Conservation (phyloP, 2,113 vertebrate genomes). For the Rynchops niger region DNA sequence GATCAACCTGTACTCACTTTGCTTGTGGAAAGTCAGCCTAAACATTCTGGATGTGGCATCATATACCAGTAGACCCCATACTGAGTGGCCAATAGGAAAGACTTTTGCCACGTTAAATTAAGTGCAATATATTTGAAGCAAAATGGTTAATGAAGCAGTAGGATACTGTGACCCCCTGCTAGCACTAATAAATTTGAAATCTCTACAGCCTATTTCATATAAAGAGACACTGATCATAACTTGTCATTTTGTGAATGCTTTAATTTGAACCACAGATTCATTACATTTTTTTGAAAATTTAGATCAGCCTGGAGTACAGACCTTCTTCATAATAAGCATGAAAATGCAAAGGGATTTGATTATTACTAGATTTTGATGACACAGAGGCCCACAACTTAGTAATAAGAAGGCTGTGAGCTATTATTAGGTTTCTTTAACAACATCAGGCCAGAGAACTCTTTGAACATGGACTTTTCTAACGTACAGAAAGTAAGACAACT, state of each 20-base stretch:
- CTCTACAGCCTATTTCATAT: neutral
- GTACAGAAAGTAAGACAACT: neutral
- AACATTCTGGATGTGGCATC: neutral
- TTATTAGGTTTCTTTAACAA: neutral
- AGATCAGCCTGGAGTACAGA: neutral
- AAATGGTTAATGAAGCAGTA: neutral
- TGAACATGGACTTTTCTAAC: neutral
- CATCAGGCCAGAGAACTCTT: neutral
- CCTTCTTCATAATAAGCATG: neutral
- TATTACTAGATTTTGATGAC: neutral
- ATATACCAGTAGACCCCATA: neutral
- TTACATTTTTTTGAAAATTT: conserved; percentile 14
- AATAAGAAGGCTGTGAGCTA: neutral
- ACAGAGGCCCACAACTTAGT: neutral
- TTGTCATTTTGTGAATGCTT: neutral
- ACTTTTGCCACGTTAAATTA: neutral
- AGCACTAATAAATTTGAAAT: neutral
- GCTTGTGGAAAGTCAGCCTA: neutral
- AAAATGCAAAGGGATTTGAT: conserved; percentile 38
- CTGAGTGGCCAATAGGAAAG: neutral
- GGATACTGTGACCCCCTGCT: neutral
- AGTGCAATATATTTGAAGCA: neutral
- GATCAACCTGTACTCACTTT: neutral
- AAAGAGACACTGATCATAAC: neutral
- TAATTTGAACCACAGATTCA: neutral